Evolutionary conservation across 2,113 vertebrate genomes (phyloP), one percentile per base, ranked within the genome.

Genomic region (Xiphias gladius): DNA sequence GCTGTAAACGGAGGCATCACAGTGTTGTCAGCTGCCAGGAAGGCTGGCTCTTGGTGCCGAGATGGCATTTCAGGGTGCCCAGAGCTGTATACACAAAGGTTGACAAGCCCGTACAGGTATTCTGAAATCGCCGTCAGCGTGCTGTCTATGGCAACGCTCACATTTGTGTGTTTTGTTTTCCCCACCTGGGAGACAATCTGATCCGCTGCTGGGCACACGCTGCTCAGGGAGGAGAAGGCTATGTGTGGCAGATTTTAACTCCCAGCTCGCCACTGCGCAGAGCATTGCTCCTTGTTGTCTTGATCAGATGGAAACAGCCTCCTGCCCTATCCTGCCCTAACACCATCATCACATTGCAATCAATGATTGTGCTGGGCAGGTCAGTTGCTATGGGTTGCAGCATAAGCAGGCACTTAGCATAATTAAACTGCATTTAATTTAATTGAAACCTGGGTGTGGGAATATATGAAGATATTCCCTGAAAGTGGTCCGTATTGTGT

Each of bases 401-500:
- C 11, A 54, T n/a, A 76, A 59, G 32, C 26, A 35, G 48, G 19
- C 86, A 84, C 81, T 91, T 82, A 76, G 59, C 26, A 70, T 90
- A 87, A 92, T 90, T 87, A 85, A 84, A 90, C 16, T 73, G 76
- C 57, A 39, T 76, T 85, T 84, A 26, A 82, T 82, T 73, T 26
- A 12, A 82, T 1, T 81, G 78, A 82, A 77, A 64, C 65, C 39
- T 32, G 37, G 67, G 30, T 75, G 46, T 66, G 41, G 26, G 62
- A 70, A 64, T 78, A 67, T 69, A 52, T 79, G 43, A 66, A 82
- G 83, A 70, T 46, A 70, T 82, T 83, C 35, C 54, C 46, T 67
- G 61, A 63, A 81, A 75, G 20, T 59, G 69, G 70, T 74, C 54
- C 52, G 50, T 41, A 19, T 62, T 61, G 26, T 61, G 24, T 75